A percentile compares a stretch with the other conserved stretches of the same genome.
phyloP scores from a whole-genome alignment of 2,888 invertebrate species.

The Zygogramma bicolorata region DNA sequence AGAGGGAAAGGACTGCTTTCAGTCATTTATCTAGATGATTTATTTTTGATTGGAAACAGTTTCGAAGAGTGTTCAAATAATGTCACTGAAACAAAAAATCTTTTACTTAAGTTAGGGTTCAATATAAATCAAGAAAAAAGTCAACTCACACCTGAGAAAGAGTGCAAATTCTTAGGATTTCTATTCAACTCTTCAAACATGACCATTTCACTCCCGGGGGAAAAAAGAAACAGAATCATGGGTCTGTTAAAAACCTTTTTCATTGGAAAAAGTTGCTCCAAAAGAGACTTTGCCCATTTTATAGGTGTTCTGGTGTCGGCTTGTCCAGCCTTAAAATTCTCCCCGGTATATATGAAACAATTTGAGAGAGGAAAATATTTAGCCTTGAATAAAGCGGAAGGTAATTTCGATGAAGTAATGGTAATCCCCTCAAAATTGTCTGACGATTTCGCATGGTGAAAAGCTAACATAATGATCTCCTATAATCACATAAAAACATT shows the following conservation, averaged over 20 bases:
- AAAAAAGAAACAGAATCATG: neutral
- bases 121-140: neutral
- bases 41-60: slow-evolving; percentile 37
- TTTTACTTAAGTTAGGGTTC: neutral
- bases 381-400: neutral
- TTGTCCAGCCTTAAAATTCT: neutral
- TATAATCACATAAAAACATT: no score
- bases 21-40: slow-evolving; percentile 48
- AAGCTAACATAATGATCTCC: no score
- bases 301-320: neutral
- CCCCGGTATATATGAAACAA: neutral
- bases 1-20: slow-evolving; percentile 41
- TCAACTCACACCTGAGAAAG: slow-evolving; percentile 26
- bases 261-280: neutral
- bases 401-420: neutral
- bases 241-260: neutral
- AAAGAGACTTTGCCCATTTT: neutral
- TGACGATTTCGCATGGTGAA: neutral
- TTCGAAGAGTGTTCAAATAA: slow-evolving; percentile 32
- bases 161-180: slow-evolving; percentile 42
- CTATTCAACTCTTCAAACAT: neutral
- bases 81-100: slow-evolving; percentile 12
- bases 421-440: neutral
- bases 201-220: slow-evolving; percentile 15
- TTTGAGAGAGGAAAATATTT: no score